phyloP scores from a whole-genome alignment of 1,140 invertebrate species.

The Pygmarrhopalites habei region DNA sequence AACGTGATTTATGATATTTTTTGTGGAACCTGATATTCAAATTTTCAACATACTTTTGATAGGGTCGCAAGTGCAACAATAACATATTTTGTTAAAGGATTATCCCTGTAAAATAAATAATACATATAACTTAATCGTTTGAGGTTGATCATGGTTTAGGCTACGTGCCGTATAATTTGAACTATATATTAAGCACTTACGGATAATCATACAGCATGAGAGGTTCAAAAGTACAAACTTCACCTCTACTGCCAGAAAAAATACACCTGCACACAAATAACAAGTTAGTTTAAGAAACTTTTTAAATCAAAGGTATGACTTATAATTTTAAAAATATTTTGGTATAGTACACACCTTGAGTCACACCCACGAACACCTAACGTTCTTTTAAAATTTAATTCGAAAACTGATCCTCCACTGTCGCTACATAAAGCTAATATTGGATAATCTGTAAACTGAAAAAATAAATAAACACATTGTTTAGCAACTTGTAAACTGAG shows the following conservation, averaged over 20 bases:
- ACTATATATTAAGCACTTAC: too few species aligned
- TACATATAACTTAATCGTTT: too few species aligned
- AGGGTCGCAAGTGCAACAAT: slow-evolving; percentile 87
- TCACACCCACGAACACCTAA: slow-evolving; percentile 81
- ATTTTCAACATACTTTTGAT: slow-evolving; percentile 59
- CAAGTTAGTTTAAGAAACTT: too few species aligned
- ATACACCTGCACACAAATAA: too few species aligned
- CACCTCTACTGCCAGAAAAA: slow-evolving; percentile 66
- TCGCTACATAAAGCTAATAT: slow-evolving; percentile 79
- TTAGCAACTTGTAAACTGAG: too few species aligned
- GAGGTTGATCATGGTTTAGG: too few species aligned
- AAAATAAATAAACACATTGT: too few species aligned
- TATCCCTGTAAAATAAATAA: too few species aligned
- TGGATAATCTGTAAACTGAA: slow-evolving; percentile 65
- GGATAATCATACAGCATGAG: slow-evolving; percentile 61
- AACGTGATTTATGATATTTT: background rate
- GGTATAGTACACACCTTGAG: too few species aligned
- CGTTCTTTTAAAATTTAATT: slow-evolving; percentile 80
- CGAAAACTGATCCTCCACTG: slow-evolving; percentile 95
- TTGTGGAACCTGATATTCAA: background rate
- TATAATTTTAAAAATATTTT: too few species aligned
- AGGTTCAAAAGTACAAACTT: slow-evolving; percentile 84
- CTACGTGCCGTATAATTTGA: too few species aligned
- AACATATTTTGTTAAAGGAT: slow-evolving; percentile 62
- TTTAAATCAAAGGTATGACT: too few species aligned